Percentiles rank a stretch among this genome's conserved stretches.
These are phyloP conservation scores for Lysandra coridon DNA, from an alignment of 2,888 invertebrate genomes.

Conservation along the genomic window DNA sequence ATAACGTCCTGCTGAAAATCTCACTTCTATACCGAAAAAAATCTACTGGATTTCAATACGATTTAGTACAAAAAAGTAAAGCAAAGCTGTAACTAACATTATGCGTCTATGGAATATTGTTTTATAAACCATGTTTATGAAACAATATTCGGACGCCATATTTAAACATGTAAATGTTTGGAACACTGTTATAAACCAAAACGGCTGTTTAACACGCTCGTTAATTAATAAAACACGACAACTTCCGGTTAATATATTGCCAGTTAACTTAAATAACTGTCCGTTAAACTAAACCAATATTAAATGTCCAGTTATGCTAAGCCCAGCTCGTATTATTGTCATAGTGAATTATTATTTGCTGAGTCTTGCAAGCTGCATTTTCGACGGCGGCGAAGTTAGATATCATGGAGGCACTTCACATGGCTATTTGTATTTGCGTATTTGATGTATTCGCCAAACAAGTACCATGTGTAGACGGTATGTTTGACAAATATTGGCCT, in stretches of 20 bases:
- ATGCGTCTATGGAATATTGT: too few relatives aligned
- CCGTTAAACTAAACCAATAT: neutral
- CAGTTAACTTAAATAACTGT: constrained; percentile 17
- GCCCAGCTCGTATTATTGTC: neutral
- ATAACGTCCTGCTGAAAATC: too few relatives aligned
- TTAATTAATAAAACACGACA: constrained; percentile 21
- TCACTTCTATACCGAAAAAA: too few relatives aligned
- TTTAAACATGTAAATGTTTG: constrained; percentile 23
- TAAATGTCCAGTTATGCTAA: neutral
- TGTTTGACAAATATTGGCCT: too few relatives aligned
- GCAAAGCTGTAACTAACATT: too few relatives aligned
- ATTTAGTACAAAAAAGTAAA: too few relatives aligned
- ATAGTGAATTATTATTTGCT: neutral
- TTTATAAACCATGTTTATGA: neutral
- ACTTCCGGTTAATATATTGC: constrained; percentile 21
- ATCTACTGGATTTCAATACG: too few relatives aligned
- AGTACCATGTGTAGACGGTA: too few relatives aligned
- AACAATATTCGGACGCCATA: neutral
- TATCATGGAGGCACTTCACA: too few relatives aligned
- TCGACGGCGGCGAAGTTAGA: neutral
- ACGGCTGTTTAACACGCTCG: constrained; percentile 3
- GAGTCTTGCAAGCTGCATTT: neutral
- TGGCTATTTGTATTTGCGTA: too few relatives aligned
- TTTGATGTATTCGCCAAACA: too few relatives aligned
- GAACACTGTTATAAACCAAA: constrained; percentile 4